Evolutionary conservation across 2,113 vertebrate genomes (phyloP), one percentile per base, ranked within the genome.

Genomic region (Platycercus adscitus): DNA sequence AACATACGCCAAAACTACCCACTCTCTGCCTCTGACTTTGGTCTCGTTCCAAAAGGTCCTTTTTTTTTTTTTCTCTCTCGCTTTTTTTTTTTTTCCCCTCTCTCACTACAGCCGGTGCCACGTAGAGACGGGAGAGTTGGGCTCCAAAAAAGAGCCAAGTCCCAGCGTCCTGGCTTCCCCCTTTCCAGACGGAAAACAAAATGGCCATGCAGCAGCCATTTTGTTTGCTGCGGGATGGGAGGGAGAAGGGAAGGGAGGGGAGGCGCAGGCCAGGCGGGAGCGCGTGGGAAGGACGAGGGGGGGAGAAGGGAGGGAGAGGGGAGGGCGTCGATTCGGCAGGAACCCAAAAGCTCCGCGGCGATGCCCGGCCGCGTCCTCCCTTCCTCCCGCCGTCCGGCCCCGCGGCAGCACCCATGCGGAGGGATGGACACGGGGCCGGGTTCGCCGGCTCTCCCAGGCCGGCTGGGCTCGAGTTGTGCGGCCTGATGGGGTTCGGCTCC

Each of bases 191-290:
- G 5, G 96, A 50, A 96, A 91, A 97, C 79, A 94, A 96, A 96
- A 97, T 97, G 96, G 96, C 96, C 97, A 91, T 91, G 96, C 93
- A 94, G 95, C 96, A 97, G 96, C 97, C 97, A 97, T 97, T 97
- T 97, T 97, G 96, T 95, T 91, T 56, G 82, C 94, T 94, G 90
- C 28, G 86, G 93, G 95, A 95, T 93, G 85, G 90, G 93, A 96
- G 95, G 95, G 95, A 89, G 79, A 96, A 92, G 92, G 85, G 91
- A 92, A 93, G 95, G 93, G 93, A 94, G 92, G 95, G 78, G 95
- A 93, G 95, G 56, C 17, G 50, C 76, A 80, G 79, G 65, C 86
- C 82, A 58, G 75, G 86, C 53, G 47, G 92, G 75, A 70, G 86
- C n/a, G 2, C n/a, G 53, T 23, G 46, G 65, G 90, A 91, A 86